Evolutionary conservation across 2,797 vertebrate genomes (phyloP).

Genomic region (Crenichthys baileyi): DNA sequence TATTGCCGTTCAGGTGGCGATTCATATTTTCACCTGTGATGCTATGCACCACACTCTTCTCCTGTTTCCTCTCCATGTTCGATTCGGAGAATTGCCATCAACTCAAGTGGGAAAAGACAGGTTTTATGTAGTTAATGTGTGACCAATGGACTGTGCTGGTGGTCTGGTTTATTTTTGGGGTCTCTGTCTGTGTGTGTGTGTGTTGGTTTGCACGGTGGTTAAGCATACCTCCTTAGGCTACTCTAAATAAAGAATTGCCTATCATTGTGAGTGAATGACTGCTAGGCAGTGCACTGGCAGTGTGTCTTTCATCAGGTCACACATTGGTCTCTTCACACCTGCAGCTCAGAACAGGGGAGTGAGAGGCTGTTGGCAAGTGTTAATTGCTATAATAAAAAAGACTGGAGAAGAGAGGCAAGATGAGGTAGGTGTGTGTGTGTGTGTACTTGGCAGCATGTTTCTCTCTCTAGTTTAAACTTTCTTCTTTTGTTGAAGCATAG

Average conservation of each 20-base stretch:
- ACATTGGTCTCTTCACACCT: constrained; percentile 72
- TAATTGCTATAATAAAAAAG: constrained; percentile 73
- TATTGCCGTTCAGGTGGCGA: constrained; percentile 53
- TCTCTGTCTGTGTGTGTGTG: constrained; percentile 28
- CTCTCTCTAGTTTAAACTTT: constrained; percentile 21
- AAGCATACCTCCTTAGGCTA: constrained; percentile 67
- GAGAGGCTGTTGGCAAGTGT: constrained; percentile 74
- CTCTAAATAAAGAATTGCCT: constrained; percentile 72
- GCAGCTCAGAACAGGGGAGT: constrained; percentile 63
- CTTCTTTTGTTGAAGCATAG: constrained; percentile 26
- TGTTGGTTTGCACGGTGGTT: constrained; percentile 37
- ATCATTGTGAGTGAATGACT: constrained; percentile 71
- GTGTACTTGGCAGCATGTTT: background rate
- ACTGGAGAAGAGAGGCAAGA: constrained; percentile 34
- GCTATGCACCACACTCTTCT: constrained; percentile 19
- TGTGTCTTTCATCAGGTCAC: constrained; percentile 78
- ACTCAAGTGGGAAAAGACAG: constrained; percentile 21
- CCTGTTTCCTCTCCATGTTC: constrained; percentile 30
- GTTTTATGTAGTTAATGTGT: constrained; percentile 52
- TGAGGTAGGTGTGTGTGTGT: constrained; percentile 9
- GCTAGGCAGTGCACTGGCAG: constrained; percentile 64
- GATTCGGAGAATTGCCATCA: constrained; percentile 19
- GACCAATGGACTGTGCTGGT: constrained; percentile 44
- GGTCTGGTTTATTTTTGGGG: constrained; percentile 71
- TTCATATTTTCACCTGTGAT: constrained; percentile 56